Base-by-base conservation (phyloP, 2,888 invertebrate species). In the Leptinotarsa rubiginosa region DNA sequence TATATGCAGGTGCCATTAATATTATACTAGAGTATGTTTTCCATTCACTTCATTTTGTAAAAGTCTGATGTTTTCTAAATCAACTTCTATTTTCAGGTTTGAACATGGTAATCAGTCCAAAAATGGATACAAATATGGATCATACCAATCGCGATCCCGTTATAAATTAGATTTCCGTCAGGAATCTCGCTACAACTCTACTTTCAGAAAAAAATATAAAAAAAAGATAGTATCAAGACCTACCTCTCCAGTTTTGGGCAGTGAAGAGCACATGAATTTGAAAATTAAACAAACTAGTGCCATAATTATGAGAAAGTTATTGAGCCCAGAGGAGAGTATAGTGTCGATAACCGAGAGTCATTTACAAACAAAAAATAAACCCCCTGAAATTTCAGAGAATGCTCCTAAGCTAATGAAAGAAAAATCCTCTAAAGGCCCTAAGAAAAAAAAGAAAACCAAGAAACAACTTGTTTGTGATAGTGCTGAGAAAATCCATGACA, bases 261-360 rank as follows among this genome's bases (percentile, higher is more conserved):
- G 84, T 62, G 87, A 88, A 75, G 87, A 87, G 75, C 85, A 85
- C 74, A 84, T 84, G 71, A 81, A 82, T 65, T 80, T 81, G 62
- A 86, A 86, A 76, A 86, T 88, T 65, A 82, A 86, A 79, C 80
- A 85, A 75, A 85, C 85, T 20, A 87, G 87, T 79, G 85, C 85
- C 66, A 81, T 84, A 72, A 85, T 87, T 50, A 86, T 86, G 82
- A 81, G 83, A 68, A 82, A 84, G 18, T 75, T 86, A 50, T 76
- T 83, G 68, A 82, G 73, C 47, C 79, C 80, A 0, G 73, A 75
- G 52, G 75, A 75, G 47, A 73, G 49, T 56, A 73, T 75, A 22
- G 67, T 75, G 18, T 18, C 70, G 18, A n/a, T 67, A 47, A 69
- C 56, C 18, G 68, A 47, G n/a, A 62, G 16, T 31, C 41, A 16